Conservation (phyloP, 2,888 invertebrate genomes). For the Hecatera dysodea region DNA sequence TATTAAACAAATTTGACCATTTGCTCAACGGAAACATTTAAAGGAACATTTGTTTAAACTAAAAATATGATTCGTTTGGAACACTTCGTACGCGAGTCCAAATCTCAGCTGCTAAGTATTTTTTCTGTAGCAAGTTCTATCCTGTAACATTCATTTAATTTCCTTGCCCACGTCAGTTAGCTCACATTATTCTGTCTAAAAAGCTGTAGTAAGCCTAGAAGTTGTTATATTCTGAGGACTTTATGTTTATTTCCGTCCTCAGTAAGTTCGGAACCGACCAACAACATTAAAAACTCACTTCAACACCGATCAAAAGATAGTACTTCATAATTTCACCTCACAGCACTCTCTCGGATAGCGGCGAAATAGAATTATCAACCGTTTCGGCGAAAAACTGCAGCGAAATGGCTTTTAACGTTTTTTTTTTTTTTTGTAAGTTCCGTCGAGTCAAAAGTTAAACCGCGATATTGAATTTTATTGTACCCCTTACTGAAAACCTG, state of each 20-base stretch:
- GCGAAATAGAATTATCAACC: constrained; percentile 81
- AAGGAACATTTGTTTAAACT: too few relatives aligned
- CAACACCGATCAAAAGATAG: constrained; percentile 63
- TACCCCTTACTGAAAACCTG: constrained; percentile 55
- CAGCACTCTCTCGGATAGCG: constrained; percentile 72
- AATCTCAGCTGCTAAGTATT: neutral
- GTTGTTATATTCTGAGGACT: neutral
- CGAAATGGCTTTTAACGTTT: constrained; percentile 77
- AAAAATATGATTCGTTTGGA: neutral
- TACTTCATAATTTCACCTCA: constrained; percentile 70
- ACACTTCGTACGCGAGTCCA: neutral
- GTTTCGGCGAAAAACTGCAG: constrained; percentile 76
- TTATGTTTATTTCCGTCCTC: neutral
- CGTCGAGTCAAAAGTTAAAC: constrained; percentile 71
- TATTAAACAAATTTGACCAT: too few relatives aligned
- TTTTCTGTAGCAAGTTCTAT: neutral
- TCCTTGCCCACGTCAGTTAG: neutral
- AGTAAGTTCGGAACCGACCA: constrained; percentile 36
- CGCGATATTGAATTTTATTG: constrained; percentile 71
- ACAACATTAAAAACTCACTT: constrained; percentile 53
- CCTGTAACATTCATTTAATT: neutral
- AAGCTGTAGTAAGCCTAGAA: neutral
- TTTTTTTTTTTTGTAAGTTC: constrained; percentile 75
- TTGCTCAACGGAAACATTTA: too few relatives aligned
- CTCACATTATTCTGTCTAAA: neutral